Base-by-base conservation (phyloP, 2,888 invertebrate genomes). In the Eilema depressum region DNA sequence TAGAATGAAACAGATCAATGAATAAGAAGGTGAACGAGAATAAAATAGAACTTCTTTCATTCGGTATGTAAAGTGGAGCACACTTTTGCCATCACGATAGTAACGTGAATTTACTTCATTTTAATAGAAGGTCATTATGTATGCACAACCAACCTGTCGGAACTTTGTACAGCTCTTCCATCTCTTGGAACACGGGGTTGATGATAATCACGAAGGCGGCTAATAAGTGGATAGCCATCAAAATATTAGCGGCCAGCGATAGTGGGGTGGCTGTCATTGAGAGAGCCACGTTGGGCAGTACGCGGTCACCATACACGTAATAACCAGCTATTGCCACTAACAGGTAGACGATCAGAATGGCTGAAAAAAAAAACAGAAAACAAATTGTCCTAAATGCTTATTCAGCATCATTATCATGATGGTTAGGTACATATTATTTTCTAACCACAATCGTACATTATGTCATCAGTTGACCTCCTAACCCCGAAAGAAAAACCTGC, bases 181-280 rank as follows among this genome's bases (percentile, higher is more conserved):
- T 85, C 84, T 97, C 97, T 89, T 97, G 97, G 84, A 96, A 96
- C 57, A 97, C 96, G 0, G 97, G 97, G 91, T 97, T 97, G 78
- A 97, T 95, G 75, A 97, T 96, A 80, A 97, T 97, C 74, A 97
- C 91, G 87, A 97, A 97, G 33, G 97, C 97, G 64, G 96, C 92
- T 37, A 97, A 88, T 25, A 97, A 93, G 87, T 97, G 97, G 5
- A 96, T 81, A 0, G 96, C 96, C 95, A 97, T 96, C 37, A 97
- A 91, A 47, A 97, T 88, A 84, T 97, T 96, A 41, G 96, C 96
- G 0, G 96, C 89, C 11, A 95, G 92, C 0, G 96, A 95, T 63
- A 96, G 88, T 0, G 95, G 91, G 0, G 96, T 96, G 59, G 95
- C 88, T 0, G 95, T 85, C 68, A 97, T 88, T 0, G 96, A 96